A percentile compares a stretch with the other conserved stretches of the same genome.
Conservation (phyloP, 2,797 vertebrate genomes). For the Phoebastria nigripes region DNA sequence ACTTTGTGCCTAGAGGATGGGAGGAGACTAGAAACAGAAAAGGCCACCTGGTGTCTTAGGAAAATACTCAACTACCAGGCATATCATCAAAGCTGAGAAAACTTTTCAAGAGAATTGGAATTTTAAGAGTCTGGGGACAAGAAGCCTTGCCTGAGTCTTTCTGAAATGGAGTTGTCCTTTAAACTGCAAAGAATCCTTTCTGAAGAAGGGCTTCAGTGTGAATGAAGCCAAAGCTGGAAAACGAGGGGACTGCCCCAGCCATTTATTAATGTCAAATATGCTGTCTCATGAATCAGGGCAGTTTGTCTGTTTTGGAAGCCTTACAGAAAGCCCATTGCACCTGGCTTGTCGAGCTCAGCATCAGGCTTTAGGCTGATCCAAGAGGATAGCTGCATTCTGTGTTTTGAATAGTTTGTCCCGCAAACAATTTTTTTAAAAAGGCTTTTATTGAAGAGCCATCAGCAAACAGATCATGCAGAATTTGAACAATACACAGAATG, state of each 20-base stretch:
- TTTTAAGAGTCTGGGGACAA: not conserved
- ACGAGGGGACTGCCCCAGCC: conserved; percentile 45
- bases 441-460: conserved; percentile 51
- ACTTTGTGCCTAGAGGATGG: not conserved
- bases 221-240: conserved; percentile 69
- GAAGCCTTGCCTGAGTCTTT: not conserved
- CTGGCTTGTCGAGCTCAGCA: conserved; percentile 57
- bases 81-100: not conserved
- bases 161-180: conserved; percentile 53
- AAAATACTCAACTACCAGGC: not conserved
- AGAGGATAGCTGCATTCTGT: conserved; percentile 10
- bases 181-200: conserved; percentile 41
- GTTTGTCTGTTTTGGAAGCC: conserved; percentile 63
- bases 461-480: conserved; percentile 54
- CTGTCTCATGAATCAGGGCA: conserved; percentile 64
- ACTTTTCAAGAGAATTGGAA: not conserved
- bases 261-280: conserved; percentile 76
- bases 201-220: conserved; percentile 70
- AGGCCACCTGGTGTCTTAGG: not conserved
- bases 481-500: conserved; percentile 42
- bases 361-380: conserved; percentile 22
- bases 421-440: conserved; percentile 48
- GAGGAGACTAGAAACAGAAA: not conserved
- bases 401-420: conserved; percentile 32
- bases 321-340: conserved; percentile 65